Base-by-base conservation (phyloP, 2,113 vertebrate species). In the Erpornis zantholeuca region DNA sequence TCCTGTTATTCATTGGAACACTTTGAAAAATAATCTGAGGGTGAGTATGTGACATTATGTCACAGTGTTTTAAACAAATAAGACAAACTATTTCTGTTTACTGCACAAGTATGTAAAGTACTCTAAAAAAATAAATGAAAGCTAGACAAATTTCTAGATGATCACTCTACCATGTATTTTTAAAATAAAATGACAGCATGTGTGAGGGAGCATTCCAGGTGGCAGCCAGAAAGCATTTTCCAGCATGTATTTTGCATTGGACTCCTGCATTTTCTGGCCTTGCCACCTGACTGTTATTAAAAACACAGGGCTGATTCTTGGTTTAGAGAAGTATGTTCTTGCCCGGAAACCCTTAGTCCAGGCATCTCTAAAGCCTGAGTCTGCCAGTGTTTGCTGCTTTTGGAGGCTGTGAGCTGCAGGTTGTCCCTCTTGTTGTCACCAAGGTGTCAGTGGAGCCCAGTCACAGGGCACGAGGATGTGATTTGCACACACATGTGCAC, bases 361-460 rank as follows among this genome's bases (percentile, higher is more conserved):
- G 54, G 40, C 40, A 10, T 22, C n/a, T 84, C 50, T 44, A 35
- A 35, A 73, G 45, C 42, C 54, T 11, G 31, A 65, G 42, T 24
- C 19, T 25, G 21, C 2, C 28, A 16, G 31, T 1, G 14, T 56
- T 27, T 64, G 60, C 20, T 36, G 52, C 59, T 45, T 45, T 28
- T 18, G 54, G 49, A 81, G 54, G 35, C 40, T 72, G 63, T 7
- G 11, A 35, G 77, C 36, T 50, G 59, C 69, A 90, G 54, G 14
- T 3, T 47, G 35, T 72, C 33, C 50, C 15, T 47, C 1, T 0
- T 1, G 0, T 2, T 19, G 28, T 44, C 29, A 25, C 24, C 40
- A 57, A 56, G 27, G 54, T 2, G 2, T 21, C 1, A 0, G 27
- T 10, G 40, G 57, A 54, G 17, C 49, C 63, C 2, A 31, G 22